phyloP scores from a whole-genome alignment of 2,797 vertebrate genomes.

The Hippopotamyrus pictus region DNA sequence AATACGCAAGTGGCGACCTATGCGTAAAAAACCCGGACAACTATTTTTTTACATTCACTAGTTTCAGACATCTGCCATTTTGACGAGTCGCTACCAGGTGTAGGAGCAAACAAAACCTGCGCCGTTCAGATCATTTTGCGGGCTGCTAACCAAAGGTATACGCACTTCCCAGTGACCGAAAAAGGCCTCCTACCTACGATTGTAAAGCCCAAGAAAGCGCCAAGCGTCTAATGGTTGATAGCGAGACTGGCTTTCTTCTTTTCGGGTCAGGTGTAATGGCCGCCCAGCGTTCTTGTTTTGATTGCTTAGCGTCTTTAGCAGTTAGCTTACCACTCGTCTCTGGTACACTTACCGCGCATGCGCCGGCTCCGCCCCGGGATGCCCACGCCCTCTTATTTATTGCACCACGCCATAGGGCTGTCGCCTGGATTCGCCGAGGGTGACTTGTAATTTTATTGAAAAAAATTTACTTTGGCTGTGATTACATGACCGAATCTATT shows the following conservation, averaged over 20 bases:
- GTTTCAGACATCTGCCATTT: conserved; percentile 25
- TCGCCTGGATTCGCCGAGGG: not conserved
- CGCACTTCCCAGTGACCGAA: not conserved
- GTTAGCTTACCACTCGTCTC: not conserved
- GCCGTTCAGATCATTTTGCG: not conserved
- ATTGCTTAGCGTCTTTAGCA: conserved; percentile 16
- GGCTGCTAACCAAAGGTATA: not conserved
- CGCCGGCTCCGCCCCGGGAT: not conserved
- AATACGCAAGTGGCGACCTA: not conserved
- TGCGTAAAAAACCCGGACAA: not conserved
- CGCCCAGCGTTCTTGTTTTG: conserved; percentile 28
- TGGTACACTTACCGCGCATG: not conserved
- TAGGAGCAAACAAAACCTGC: not conserved
- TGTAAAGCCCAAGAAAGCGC: not conserved
- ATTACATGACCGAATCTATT: not conserved
- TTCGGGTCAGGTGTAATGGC: conserved; percentile 27
- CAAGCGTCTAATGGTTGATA: not conserved
- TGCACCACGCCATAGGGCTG: not conserved
- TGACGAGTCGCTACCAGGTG: conserved; percentile 12
- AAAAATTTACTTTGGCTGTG: not conserved
- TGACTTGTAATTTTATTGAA: not conserved
- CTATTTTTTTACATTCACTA: not conserved
- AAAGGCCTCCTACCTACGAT: conserved; percentile 19
- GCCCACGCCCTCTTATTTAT: not conserved
- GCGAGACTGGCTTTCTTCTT: not conserved